Base-by-base conservation (phyloP, 2,113 vertebrate species). In the Psittacus erithacus region DNA sequence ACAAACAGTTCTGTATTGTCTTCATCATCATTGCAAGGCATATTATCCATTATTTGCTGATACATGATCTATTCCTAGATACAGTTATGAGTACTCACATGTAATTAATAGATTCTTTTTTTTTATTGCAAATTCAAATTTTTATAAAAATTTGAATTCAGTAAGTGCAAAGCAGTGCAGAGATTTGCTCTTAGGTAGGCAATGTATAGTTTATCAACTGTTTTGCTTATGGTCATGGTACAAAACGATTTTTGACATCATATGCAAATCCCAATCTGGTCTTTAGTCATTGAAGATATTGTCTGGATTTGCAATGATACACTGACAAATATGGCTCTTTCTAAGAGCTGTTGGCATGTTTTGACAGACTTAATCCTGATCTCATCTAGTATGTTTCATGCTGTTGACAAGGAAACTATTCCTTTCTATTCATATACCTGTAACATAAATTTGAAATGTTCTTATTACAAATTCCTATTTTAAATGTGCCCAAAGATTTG, bases 341-440 rank as follows among this genome's bases (percentile, higher is more conserved):
- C 29, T 92, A 59, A 84, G 60, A 65, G 65, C 47, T 64, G 44
- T 71, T 91, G 77, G 17, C 62, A 65, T 49, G 57, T 95, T 97
- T 92, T 92, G 81, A 89, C 83, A 89, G 86, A 27, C 24, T 60
- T 87, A 87, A 87, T 84, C 65, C 65, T 91, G 69, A 50, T 73
- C 57, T 95, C 44, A 84, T 78, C 43, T 55, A 35, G 10, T 81
- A 8, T 55, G 35, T 55, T 95, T 84, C 39, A 50, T 52, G 47
- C 46, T 75, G 81, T 78, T 78, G 43, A 75, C 53, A 88, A 77
- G 69, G 57, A 73, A 92, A 78, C 59, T 59, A 12, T 53, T 86
- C 10, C 31, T 86, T 86, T 86, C 43, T 88, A 10, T 90, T 82
- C 41, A 7, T 70, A 16, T 31, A 62, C 17, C n/a, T 69, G 39